Percentiles rank a stretch among this genome's conserved stretches.
phyloP scores from a whole-genome alignment of 2,797 vertebrate species.

The Anguilla pacifica region DNA sequence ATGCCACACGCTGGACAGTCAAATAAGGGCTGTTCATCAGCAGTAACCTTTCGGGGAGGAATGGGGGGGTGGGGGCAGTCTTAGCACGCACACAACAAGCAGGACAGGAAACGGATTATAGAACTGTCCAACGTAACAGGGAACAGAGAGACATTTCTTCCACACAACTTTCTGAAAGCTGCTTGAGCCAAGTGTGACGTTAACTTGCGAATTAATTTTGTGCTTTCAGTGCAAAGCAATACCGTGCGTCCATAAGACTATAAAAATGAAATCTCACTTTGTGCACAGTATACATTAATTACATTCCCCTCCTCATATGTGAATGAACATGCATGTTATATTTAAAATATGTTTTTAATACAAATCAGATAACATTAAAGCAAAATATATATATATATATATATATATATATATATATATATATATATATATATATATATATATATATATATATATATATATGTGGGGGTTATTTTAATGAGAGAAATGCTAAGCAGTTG shows the following conservation, averaged over 20 bases:
- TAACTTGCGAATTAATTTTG: background rate
- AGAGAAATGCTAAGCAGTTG: too few species aligned
- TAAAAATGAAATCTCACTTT: background rate
- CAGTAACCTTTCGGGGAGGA: constrained; percentile 61
- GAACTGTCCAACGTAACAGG: background rate
- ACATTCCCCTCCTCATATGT: background rate
- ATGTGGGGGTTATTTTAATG: too few species aligned
- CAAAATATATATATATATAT: too few species aligned
- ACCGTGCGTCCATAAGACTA: background rate
- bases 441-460: too few species aligned
- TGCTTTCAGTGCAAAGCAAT: background rate
- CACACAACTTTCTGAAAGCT: background rate
- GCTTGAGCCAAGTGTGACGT: background rate
- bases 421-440: too few species aligned
- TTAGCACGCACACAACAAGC: background rate
- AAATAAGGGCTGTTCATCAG: constrained; percentile 68
- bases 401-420: too few species aligned
- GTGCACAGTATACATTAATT: background rate
- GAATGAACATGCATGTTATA: too few species aligned
- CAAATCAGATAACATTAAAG: too few species aligned
- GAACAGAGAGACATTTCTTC: background rate
- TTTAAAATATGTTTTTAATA: too few species aligned
- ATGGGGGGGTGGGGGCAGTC: constrained; percentile 41
- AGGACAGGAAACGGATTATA: background rate
- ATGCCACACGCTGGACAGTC: constrained; percentile 65